Percentiles rank a stretch among this genome's conserved stretches.
Conservation (phyloP, 2,797 vertebrate genomes). For the Lerista edwardsae region DNA sequence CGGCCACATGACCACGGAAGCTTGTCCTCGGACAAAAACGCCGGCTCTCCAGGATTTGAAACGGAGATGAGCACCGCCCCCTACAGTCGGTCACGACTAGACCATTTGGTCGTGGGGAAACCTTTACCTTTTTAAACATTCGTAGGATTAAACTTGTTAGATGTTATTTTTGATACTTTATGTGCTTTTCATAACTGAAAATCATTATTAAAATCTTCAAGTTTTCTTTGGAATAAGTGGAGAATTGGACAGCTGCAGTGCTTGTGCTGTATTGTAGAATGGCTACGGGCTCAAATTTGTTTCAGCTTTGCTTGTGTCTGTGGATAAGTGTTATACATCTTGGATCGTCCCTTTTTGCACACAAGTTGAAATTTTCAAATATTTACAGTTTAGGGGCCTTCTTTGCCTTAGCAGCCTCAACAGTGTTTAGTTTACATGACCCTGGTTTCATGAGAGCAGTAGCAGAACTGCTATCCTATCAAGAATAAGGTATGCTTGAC, state of each 20-base stretch:
- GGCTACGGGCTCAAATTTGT: conserved; percentile 34
- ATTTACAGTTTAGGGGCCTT: conserved; percentile 59
- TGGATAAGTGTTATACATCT: conserved; percentile 43
- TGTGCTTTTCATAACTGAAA: conserved; percentile 43
- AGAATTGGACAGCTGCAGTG: not conserved
- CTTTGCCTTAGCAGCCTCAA: conserved; percentile 66
- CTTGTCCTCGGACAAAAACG: no score
- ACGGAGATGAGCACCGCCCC: no score
- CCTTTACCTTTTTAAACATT: no score
- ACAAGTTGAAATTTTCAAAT: conserved; percentile 61
- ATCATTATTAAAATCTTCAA: conserved; percentile 28
- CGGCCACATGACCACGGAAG: no score
- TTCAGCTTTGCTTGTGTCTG: conserved; percentile 15
- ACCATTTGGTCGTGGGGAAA: no score
- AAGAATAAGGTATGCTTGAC: conserved; percentile 79
- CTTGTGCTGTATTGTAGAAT: conserved; percentile 34
- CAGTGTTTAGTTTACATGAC: conserved; percentile 78
- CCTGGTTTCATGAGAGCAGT: conserved; percentile 75
- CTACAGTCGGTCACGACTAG: no score
- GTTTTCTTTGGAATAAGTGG: conserved; percentile 19
- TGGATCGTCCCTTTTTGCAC: conserved; percentile 41
- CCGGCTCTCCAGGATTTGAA: no score
- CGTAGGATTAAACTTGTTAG: no score
- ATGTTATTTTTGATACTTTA: conserved; percentile 33
- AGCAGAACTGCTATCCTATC: conserved; percentile 81